Base-by-base conservation (phyloP, 2,797 vertebrate species). In the Smutsia temminckii region DNA sequence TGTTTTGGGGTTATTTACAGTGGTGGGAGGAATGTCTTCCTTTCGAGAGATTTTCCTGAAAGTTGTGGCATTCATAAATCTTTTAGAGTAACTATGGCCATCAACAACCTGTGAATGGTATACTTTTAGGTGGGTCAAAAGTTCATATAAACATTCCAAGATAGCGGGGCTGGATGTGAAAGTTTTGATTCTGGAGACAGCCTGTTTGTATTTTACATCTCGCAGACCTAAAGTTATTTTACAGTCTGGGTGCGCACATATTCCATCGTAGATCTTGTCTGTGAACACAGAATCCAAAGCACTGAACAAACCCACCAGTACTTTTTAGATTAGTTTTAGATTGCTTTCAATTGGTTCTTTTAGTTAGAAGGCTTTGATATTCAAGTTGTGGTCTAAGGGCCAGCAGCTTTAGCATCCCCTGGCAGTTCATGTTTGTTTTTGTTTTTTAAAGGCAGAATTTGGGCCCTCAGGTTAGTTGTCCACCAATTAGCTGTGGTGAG, bases 141-240 rank as follows among this genome's bases (percentile, higher is more conserved):
- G 97, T 97, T 97, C 85, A 66, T 85, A 85, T 89, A 97, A 97
- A 97, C 95, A 97, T 89, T 96, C 71, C 78, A 61, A 25, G 87
- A 79, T 75, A 68, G 42, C 37, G 75, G 59, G 34, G 75, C 63
- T 94, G 74, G 17, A 77, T 78, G 89, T 92, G 89, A 96, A 64
- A 27, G 79, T 92, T 96, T 97, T 95, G 85, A 91, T 89, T 96
- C 77, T 89, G 51, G 81, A 96, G 63, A 51, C 69, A 57, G 29
- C 78, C 74, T 95, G 89, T 95, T 53, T 86, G 42, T 84, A 20
- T 87, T 90, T 96, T 42, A 32, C 16, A 40, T 91, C 57, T 89
- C 55, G 18, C 25, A 61, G 72, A 92, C 74, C 63, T 85, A 9
- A 89, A 81, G 80, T 71, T 69, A 57, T 80, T 91, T 97, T 93